phyloP scores from a whole-genome alignment of 2,888 invertebrate genomes.

The Spilosoma lubricipeda region DNA sequence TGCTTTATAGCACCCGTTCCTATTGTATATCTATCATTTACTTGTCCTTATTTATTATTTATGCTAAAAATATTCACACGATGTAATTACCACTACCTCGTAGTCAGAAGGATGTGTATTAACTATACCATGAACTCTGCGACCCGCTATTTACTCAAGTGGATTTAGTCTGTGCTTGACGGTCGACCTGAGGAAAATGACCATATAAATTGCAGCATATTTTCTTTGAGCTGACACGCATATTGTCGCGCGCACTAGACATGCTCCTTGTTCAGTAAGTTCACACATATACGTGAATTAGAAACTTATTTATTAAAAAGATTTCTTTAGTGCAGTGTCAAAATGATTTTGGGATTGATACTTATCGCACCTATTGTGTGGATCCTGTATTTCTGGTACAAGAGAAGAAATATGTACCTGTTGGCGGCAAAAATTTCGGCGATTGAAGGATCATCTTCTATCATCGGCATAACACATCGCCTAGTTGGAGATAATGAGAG shows the following conservation, averaged over 20 bases:
- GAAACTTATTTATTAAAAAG: neutral
- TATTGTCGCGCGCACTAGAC: conserved; percentile 22
- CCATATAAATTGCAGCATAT: conserved; percentile 37
- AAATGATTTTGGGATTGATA: conserved; percentile 65
- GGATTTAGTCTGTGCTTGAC: conserved; percentile 54
- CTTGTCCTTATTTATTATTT: neutral
- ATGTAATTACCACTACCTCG: conserved; percentile 49
- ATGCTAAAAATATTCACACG: neutral
- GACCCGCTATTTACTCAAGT: conserved; percentile 53
- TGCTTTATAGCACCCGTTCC: too few species aligned
- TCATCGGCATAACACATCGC: conserved; percentile 66
- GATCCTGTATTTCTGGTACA: conserved; percentile 60
- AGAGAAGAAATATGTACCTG: conserved; percentile 66
- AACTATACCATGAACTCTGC: conserved; percentile 60
- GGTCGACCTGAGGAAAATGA: conserved; percentile 37
- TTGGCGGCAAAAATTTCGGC: conserved; percentile 61
- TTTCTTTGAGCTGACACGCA: conserved; percentile 31
- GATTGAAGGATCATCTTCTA: conserved; percentile 55
- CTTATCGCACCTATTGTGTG: conserved; percentile 57
- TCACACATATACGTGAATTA: neutral
- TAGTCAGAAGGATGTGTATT: conserved; percentile 52
- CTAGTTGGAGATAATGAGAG: conserved; percentile 68
- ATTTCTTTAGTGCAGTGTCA: conserved; percentile 17
- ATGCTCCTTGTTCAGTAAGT: conserved; percentile 13
- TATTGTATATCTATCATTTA: too few species aligned